Evolutionary conservation across 2,888 invertebrate genomes (phyloP).

Genomic region (Scrobipalpa costella): DNA sequence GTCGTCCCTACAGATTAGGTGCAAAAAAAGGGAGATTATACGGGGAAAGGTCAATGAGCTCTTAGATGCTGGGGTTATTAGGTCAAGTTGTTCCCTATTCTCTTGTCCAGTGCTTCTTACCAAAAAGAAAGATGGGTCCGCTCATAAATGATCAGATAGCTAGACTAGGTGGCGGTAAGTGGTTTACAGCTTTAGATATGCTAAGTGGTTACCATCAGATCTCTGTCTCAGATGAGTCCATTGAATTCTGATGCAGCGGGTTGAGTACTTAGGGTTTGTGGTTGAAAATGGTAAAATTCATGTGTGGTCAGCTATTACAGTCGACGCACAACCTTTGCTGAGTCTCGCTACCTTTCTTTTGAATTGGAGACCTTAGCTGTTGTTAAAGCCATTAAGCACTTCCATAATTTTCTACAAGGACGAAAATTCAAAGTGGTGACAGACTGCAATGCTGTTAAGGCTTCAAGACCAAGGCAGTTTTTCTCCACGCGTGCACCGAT

Average conservation of each 20-base stretch:
- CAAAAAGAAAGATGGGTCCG: slow-evolving; percentile 28
- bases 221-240: not conserved
- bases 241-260: slow-evolving; percentile 24
- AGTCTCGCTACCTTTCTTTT: not conserved
- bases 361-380: slow-evolving; percentile 9
- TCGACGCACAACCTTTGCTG: slow-evolving; percentile 21
- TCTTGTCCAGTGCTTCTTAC: slow-evolving; percentile 27
- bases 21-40: not conserved
- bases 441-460: slow-evolving; percentile 29
- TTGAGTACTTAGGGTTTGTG: slow-evolving; percentile 28
- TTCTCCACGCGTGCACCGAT: slow-evolving; percentile 26
- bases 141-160: slow-evolving; percentile 25
- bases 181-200: slow-evolving; percentile 20
- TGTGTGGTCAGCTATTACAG: slow-evolving; percentile 29
- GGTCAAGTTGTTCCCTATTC: slow-evolving; percentile 26
- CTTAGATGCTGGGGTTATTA: slow-evolving; percentile 21
- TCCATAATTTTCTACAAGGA: slow-evolving; percentile 30
- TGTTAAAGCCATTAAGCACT: slow-evolving; percentile 30
- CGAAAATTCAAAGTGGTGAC: slow-evolving; percentile 26
- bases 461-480: slow-evolving; percentile 26
- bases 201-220: slow-evolving; percentile 14
- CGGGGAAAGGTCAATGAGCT: slow-evolving; percentile 25
- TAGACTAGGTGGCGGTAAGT: slow-evolving; percentile 23
- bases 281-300: slow-evolving; percentile 26
- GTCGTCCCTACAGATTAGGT: slow-evolving; percentile 1